Percentiles rank a stretch among this genome's conserved stretches.
Conservation (phyloP, 2,113 vertebrate genomes). For the Microtus ochrogaster region DNA sequence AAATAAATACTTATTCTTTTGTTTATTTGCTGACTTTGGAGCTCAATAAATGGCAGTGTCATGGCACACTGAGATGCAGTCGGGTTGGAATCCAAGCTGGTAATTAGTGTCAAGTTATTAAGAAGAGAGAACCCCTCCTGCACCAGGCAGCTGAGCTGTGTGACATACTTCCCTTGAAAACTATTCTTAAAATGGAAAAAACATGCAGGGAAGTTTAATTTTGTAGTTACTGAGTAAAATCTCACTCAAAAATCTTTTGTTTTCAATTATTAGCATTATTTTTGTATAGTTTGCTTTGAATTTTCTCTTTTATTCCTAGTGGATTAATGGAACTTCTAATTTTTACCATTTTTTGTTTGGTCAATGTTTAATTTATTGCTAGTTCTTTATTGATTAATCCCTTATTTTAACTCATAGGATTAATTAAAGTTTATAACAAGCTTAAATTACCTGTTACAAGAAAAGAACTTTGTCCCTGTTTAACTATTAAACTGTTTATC, state of each 20-base stretch:
- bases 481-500: neutral
- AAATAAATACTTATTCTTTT: neutral
- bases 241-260: neutral
- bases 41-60: neutral
- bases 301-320: neutral
- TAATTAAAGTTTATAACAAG: neutral
- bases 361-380: neutral
- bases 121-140: fast-evolving
- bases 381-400: neutral
- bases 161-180: neutral
- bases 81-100: neutral
- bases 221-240: neutral
- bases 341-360: neutral
- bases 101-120: neutral
- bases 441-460: neutral
- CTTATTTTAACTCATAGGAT: neutral
- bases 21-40: neutral
- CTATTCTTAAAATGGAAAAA: neutral
- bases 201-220: neutral
- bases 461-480: neutral
- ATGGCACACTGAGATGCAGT: neutral
- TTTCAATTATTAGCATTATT: neutral
- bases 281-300: neutral
- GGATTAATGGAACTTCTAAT: neutral
- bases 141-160: neutral